Evolutionary conservation across 1,140 invertebrate genomes (phyloP), one percentile per base, ranked within the genome.

Genomic region (Lethrus apterus): DNA sequence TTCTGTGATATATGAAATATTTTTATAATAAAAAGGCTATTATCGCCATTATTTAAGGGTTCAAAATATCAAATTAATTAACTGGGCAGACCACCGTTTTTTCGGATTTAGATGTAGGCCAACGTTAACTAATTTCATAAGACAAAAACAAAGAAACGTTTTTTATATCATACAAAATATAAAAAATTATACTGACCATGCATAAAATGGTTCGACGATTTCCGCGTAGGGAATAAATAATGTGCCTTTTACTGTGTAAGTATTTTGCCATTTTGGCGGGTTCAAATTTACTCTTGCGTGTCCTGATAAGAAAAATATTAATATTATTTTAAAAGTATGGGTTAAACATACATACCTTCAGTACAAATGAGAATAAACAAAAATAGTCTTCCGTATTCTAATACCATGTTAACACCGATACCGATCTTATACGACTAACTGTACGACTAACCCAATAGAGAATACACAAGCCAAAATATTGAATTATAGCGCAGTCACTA

Each of bases 221-320:
- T 96, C 93, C 8, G 93, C 92, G 75, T 95, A 98, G 0, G 93
- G 93, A 50, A 97, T 86, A 52, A 76, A 80, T 24, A 91, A 65
- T 5, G 81, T 73, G 29, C 87, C 89, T 62, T 80, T 82, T 0
- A 82, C 79, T 4, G 78, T 77, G 59, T 90, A 89, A 4, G 76
- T 76, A 7, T 70, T 60, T 56, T 73, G 84, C 74, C 85, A 89
- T 64, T 68, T 61, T 19, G 84, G 83, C 10, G 77, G 32, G 44
- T 38, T 57, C 14, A 53, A 29, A 5, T 50, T 42, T 38, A 2
- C 19, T 38, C 15, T 23, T 3, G 29, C 35, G 10, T 38, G 19
- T 14, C 35, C 35, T 38, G 10, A 9, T 20, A 18, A 18, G 10
- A 17, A n/a, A 38, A 38, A n/a, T n/a, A n/a, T n/a, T n/a, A n/a